Conservation (phyloP, 1,140 invertebrate genomes). For the Andricus grossulariae region DNA sequence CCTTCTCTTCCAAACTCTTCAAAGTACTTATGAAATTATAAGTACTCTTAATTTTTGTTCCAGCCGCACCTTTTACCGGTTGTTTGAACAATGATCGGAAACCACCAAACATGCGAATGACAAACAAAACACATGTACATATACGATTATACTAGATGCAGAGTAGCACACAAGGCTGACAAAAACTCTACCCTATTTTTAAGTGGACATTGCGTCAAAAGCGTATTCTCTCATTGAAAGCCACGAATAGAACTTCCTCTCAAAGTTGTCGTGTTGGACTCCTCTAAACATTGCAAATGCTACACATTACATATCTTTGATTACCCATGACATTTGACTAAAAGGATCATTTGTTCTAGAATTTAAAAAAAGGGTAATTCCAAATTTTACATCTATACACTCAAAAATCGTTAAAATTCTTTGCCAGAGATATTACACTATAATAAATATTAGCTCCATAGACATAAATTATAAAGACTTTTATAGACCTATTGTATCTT, state of each 20-base stretch:
- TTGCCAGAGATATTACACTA: no score
- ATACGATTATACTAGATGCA: not conserved
- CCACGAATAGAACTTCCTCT: constrained; percentile 17
- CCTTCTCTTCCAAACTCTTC: no score
- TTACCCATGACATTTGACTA: not conserved
- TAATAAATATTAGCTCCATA: no score
- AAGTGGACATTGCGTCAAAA: constrained; percentile 26
- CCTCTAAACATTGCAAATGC: constrained; percentile 23
- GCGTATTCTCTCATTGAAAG: constrained; percentile 30
- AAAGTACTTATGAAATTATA: not conserved
- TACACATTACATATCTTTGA: constrained; percentile 5
- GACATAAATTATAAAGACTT: no score
- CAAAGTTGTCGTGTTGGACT: constrained; percentile 19
- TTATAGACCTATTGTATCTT: no score
- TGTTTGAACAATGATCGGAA: constrained; percentile 26
- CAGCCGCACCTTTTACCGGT: constrained; percentile 27
- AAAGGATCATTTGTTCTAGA: not conserved
- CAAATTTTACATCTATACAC: no score
- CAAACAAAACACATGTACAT: not conserved
- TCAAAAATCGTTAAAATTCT: no score
- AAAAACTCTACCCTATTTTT: constrained; percentile 30
- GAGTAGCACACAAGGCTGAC: constrained; percentile 22
- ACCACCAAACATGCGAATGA: constrained; percentile 7
- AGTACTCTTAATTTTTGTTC: constrained; percentile 3
- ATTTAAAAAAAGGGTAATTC: no score